These are phyloP conservation scores for Perognathus longimembris DNA, from an alignment of 2,113 vertebrate species.

Conservation along the genomic window DNA sequence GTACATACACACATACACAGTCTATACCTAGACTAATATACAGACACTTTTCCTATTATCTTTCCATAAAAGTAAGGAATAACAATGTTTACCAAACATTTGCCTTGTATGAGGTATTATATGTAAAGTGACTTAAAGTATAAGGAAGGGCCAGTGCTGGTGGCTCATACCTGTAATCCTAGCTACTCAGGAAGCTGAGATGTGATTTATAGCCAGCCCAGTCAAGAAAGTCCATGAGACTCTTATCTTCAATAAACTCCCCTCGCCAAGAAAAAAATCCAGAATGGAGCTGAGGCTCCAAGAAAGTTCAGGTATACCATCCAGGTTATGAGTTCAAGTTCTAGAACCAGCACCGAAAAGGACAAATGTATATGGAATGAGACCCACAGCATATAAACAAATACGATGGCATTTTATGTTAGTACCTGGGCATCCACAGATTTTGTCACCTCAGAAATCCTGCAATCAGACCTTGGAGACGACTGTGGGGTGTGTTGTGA, in stretches of 20 bases:
- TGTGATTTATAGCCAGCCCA: too few relatives aligned
- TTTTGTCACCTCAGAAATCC: not conserved
- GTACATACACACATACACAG: not conserved
- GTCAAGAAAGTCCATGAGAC: too few relatives aligned
- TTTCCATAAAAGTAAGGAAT: not conserved
- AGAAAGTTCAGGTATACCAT: too few relatives aligned
- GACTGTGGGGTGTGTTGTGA: not conserved
- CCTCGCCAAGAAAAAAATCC: too few relatives aligned
- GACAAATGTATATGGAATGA: not conserved
- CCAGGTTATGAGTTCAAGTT: too few relatives aligned
- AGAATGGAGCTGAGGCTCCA: too few relatives aligned
- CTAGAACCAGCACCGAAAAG: too few relatives aligned
- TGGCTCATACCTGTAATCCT: too few relatives aligned
- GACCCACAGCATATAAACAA: not conserved
- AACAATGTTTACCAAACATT: not conserved
- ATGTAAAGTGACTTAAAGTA: not conserved
- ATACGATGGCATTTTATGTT: not conserved
- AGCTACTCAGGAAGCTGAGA: too few relatives aligned
- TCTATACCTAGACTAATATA: not conserved
- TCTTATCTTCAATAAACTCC: too few relatives aligned
- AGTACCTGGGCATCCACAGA: not conserved
- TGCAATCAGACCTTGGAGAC: not conserved
- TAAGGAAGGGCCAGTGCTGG: too few relatives aligned
- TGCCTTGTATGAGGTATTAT: not conserved
- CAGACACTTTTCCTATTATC: not conserved